Percentiles rank a stretch among this genome's conserved stretches.
These are phyloP conservation scores for Cheilosia pagana DNA, from an alignment of 2,888 invertebrate species.

Conservation along the genomic window DNA sequence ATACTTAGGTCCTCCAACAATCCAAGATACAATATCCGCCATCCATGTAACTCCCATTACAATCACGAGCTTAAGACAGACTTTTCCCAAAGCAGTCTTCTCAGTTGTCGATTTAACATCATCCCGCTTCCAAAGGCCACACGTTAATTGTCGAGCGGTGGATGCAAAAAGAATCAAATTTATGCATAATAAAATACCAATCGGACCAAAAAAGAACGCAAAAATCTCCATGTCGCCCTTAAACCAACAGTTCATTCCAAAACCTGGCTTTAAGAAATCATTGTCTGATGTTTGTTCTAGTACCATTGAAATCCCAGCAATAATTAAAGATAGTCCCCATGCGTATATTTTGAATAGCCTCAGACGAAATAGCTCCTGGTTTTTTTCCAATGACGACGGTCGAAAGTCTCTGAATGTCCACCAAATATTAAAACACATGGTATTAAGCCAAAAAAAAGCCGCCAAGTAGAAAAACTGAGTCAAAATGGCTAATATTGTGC, in stretches of 20 bases:
- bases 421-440: slow-evolving; percentile 98
- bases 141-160: slow-evolving; percentile 93
- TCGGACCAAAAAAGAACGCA: slow-evolving; percentile 93
- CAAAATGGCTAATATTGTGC: slow-evolving; percentile 87
- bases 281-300: slow-evolving; percentile 88
- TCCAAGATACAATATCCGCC: slow-evolving; percentile 93
- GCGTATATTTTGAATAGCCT: slow-evolving; percentile 92
- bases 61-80: slow-evolving; percentile 93
- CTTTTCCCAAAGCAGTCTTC: slow-evolving; percentile 91
- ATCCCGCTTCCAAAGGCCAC: slow-evolving; percentile 94
- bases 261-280: slow-evolving; percentile 89
- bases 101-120: slow-evolving; percentile 93
- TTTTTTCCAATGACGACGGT: slow-evolving; percentile 92
- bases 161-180: slow-evolving; percentile 92
- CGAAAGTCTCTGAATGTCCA: slow-evolving; percentile 94
- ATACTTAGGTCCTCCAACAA: slow-evolving; percentile 91
- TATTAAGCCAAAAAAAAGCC: slow-evolving; percentile 96
- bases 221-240: slow-evolving; percentile 91
- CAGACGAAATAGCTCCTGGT: slow-evolving; percentile 91
- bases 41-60: slow-evolving; percentile 92
- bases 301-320: slow-evolving; percentile 89
- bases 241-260: slow-evolving; percentile 93
- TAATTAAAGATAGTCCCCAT: slow-evolving; percentile 92
- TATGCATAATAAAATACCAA: slow-evolving; percentile 90
- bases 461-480: slow-evolving; percentile 95